Evolutionary conservation across 1,140 invertebrate species (phyloP), one percentile per base, ranked within the genome.

Genomic region (Pogonomyrmex californicus): DNA sequence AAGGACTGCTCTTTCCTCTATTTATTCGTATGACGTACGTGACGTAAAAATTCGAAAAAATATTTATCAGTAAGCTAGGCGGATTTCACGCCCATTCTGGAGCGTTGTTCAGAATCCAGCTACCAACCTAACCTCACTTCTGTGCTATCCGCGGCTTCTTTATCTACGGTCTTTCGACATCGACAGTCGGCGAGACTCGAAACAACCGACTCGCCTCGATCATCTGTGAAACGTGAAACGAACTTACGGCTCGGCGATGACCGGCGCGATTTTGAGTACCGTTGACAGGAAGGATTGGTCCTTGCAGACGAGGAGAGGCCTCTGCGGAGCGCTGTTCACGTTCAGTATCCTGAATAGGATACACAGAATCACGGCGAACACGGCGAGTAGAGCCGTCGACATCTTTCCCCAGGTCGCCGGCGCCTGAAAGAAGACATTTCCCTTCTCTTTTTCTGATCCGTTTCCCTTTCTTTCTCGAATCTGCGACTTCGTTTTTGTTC

Each of bases 261-360:
- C 96, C 38, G 98, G 97, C 77, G 97, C 97, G 63, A 97, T 97
- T 92, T 97, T 97, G 75, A 98, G 95, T 30, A 98, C 96, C 60
- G 97, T 97, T 87, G 98, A 96, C 17, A 98, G 95, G 94, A 98
- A 98, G 77, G 96, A 96, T 86, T 96, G 96, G 94, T 98, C 97
- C 88, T 96, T 96, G 93, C 97, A 98, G 92, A 96, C 97, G 41
- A 98, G 96, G 70, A 96, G 94, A 30, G 98, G 98, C 93, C 97
- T 97, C 82, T 97, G 96, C 0, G 98, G 96, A 91, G 97, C 96
- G 91, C 97, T 98, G 93, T 97, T 97, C 65, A 98, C 97, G 94
- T 98, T 98, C 58, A 98, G 95, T 91, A 98, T 97, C 93, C 98
- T 96, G 93, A 98, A 98, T 76, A 98, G 95, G 87, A 98, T 96